phyloP scores from a whole-genome alignment of 2,797 vertebrate species.

The Iguana delicatissima region DNA sequence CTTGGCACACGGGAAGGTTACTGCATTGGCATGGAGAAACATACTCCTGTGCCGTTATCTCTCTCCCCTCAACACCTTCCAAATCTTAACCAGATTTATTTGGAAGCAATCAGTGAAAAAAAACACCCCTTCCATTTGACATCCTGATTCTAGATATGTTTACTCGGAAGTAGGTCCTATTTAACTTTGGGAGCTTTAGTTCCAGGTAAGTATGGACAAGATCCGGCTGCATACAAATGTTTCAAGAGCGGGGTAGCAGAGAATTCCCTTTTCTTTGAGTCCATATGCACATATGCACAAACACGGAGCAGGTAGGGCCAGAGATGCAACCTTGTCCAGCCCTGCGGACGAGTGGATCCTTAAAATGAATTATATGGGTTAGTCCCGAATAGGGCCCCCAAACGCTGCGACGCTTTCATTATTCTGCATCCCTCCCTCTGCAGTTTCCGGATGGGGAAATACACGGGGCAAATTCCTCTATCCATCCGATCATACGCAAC shows the following conservation, averaged over 20 bases:
- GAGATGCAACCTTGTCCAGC: accelerated
- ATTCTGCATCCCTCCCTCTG: background rate
- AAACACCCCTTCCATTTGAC: too few relatives aligned
- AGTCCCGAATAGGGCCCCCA: background rate
- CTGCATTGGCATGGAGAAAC: background rate
- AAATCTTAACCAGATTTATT: background rate
- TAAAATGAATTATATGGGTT: background rate
- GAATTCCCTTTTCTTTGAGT: too few relatives aligned
- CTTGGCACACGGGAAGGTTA: background rate
- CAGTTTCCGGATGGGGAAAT: background rate
- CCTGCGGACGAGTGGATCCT: background rate
- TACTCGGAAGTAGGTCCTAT: background rate
- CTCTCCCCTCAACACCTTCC: background rate
- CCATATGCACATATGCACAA: too few relatives aligned
- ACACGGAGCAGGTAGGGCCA: background rate
- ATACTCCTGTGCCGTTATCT: background rate
- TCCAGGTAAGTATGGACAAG: background rate
- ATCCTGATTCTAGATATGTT: background rate
- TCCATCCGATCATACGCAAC: too few relatives aligned
- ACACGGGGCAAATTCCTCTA: background rate
- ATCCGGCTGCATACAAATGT: background rate
- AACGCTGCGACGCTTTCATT: background rate
- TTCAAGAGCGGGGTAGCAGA: background rate
- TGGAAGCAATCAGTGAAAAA: background rate
- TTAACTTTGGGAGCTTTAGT: background rate